These are phyloP conservation scores for Apodemia mormo DNA, from an alignment of 2,888 invertebrate species.

Conservation along the genomic window DNA sequence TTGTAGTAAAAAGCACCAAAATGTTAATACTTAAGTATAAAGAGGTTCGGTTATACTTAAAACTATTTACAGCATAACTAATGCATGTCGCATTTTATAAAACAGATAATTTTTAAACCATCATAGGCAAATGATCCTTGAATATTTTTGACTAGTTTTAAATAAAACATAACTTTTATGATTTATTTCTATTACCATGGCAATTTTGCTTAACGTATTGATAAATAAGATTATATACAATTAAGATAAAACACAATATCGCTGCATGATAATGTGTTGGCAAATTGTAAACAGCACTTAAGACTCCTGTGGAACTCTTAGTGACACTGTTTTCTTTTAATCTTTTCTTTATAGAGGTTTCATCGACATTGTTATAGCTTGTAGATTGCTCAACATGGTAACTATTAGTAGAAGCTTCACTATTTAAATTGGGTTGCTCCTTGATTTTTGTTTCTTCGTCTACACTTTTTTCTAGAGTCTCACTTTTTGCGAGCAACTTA, in stretches of 20 bases:
- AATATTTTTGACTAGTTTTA: conserved; percentile 65
- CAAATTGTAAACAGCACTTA: conserved; percentile 69
- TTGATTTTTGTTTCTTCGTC: conserved; percentile 4
- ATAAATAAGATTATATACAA: conserved; percentile 77
- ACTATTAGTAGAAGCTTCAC: conserved; percentile 27
- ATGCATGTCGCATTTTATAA: background rate
- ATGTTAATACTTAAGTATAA: conserved; percentile 61
- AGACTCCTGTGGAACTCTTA: conserved; percentile 55
- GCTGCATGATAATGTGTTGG: conserved; percentile 79
- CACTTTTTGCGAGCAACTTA: conserved; percentile 18
- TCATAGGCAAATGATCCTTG: conserved; percentile 35
- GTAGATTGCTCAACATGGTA: conserved; percentile 19
- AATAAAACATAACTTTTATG: conserved; percentile 22
- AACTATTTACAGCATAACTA: conserved; percentile 10
- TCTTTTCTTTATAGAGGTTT: conserved; percentile 41
- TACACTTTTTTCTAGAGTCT: conserved; percentile 9
- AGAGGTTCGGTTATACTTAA: conserved; percentile 44
- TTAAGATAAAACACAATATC: conserved; percentile 74
- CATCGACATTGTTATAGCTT: conserved; percentile 27
- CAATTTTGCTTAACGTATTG: conserved; percentile 76
- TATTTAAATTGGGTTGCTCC: conserved; percentile 26
- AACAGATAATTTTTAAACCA: conserved; percentile 18
- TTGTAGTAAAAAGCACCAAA: conserved; percentile 65
- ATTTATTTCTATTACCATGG: conserved; percentile 43
- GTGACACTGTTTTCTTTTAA: conserved; percentile 60